Conservation (phyloP, 2,113 vertebrate genomes). For the Serilophus lunatus region DNA sequence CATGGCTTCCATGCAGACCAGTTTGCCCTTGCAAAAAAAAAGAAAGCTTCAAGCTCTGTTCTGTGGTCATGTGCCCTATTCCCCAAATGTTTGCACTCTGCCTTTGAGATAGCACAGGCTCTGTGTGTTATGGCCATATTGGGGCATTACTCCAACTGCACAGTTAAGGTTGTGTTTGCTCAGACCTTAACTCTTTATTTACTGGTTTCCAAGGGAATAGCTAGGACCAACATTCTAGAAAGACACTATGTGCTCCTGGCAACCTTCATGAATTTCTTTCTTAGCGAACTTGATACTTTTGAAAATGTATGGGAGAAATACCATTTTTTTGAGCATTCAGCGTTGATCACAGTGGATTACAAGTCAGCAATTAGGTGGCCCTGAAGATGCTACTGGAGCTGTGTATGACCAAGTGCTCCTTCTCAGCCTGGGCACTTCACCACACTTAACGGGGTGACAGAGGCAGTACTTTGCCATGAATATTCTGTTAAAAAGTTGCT, state of each 20-base stretch:
- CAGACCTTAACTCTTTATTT: slow-evolving; percentile 53
- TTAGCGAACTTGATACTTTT: background rate
- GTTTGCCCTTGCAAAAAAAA: background rate
- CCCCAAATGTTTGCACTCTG: slow-evolving; percentile 46
- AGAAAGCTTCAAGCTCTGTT: background rate
- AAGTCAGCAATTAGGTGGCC: background rate
- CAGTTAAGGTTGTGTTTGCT: slow-evolving; percentile 39
- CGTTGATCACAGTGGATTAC: background rate
- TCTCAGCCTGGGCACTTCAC: background rate
- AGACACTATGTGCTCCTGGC: background rate
- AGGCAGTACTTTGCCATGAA: background rate
- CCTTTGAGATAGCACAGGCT: slow-evolving; percentile 53
- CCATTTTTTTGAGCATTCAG: background rate
- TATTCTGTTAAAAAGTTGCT: background rate
- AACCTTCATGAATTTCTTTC: background rate
- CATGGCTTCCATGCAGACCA: fast-evolving
- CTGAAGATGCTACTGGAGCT: background rate
- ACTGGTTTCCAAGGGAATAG: slow-evolving; percentile 9
- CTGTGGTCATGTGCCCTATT: slow-evolving; percentile 1
- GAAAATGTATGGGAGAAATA: background rate
- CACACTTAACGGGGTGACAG: background rate
- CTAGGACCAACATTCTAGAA: background rate
- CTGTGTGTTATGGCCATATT: slow-evolving; percentile 48
- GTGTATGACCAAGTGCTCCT: background rate
- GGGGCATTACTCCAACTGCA: slow-evolving; percentile 51